phyloP scores from a whole-genome alignment of 2,113 vertebrate species.

The Drymodes brunneopygia region DNA sequence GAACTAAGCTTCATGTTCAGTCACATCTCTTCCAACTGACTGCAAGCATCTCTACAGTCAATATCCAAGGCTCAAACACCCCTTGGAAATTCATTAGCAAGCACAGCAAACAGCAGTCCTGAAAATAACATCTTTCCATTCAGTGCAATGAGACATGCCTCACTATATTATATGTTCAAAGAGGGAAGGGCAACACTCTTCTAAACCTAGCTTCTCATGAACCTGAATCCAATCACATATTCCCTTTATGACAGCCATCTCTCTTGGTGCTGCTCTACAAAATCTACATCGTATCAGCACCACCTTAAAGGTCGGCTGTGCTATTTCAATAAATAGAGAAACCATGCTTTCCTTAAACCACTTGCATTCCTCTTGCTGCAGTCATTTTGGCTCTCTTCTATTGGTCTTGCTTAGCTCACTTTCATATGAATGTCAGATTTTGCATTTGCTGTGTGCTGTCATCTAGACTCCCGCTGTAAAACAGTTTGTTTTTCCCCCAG shows the following conservation, averaged over 20 bases:
- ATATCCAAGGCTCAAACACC: conserved; percentile 5
- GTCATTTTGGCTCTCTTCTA: conserved; percentile 42
- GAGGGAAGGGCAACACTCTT: conserved; percentile 56
- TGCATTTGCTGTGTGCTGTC: conserved; percentile 65
- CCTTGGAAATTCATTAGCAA: conserved; percentile 48
- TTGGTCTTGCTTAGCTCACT: conserved; percentile 47
- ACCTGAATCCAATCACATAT: conserved; percentile 49
- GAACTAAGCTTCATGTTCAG: background rate
- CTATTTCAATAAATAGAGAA: conserved; percentile 54
- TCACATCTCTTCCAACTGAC: conserved; percentile 34
- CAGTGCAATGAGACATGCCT: background rate
- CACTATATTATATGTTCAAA: conserved; percentile 22
- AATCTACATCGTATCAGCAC: background rate
- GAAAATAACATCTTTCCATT: conserved; percentile 46
- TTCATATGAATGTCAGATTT: conserved; percentile 72
- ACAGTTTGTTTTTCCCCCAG: conserved; percentile 10
- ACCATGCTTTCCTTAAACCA: background rate
- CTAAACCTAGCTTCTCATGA: conserved; percentile 39
- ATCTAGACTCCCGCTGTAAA: conserved; percentile 51
- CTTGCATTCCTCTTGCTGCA: conserved; percentile 33
- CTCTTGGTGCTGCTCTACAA: background rate
- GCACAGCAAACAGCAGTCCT: background rate
- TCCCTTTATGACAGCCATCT: conserved; percentile 25
- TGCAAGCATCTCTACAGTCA: conserved; percentile 20
- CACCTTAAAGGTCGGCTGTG: conserved; percentile 4